A percentile compares a stretch with the other conserved stretches of the same genome.
These are phyloP conservation scores for Ectropis crepuscularia DNA, from an alignment of 2,888 invertebrate genomes.

Conservation along the genomic window DNA sequence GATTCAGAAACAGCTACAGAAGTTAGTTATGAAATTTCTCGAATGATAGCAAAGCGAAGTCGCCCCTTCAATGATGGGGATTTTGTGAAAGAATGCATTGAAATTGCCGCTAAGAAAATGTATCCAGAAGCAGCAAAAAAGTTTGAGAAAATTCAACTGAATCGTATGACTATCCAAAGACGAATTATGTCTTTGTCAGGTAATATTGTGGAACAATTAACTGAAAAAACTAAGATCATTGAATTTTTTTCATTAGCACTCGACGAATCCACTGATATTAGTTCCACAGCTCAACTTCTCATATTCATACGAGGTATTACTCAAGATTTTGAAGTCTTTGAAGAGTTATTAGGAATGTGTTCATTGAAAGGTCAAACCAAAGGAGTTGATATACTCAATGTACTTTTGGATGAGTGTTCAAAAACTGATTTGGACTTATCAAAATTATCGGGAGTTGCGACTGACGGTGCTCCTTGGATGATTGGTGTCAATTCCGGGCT, in stretches of 20 bases:
- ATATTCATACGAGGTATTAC: constrained; percentile 13
- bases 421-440: constrained; percentile 34
- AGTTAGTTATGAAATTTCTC: constrained; percentile 29
- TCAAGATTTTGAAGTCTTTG: constrained; percentile 22
- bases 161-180: too few relatives aligned
- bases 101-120: constrained; percentile 16
- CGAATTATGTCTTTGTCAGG: too few relatives aligned
- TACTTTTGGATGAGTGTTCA: constrained; percentile 33
- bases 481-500: constrained; percentile 40
- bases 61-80: constrained; percentile 31
- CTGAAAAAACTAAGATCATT: too few relatives aligned
- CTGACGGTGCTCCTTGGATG: constrained; percentile 42
- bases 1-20: constrained; percentile 32
- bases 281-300: constrained; percentile 27
- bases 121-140: too few relatives aligned
- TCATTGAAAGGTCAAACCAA: constrained; percentile 34
- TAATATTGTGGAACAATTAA: too few relatives aligned
- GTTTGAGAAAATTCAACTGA: too few relatives aligned
- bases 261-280: too few relatives aligned
- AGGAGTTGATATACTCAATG: constrained; percentile 31
- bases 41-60: constrained; percentile 27
- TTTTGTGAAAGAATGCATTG: constrained; percentile 25
- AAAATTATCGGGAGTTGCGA: constrained; percentile 37
- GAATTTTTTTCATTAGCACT: too few relatives aligned
- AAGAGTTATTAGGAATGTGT: constrained; percentile 28